Conservation (phyloP, 1,140 invertebrate species). For the Drosophila triauraria region DNA sequence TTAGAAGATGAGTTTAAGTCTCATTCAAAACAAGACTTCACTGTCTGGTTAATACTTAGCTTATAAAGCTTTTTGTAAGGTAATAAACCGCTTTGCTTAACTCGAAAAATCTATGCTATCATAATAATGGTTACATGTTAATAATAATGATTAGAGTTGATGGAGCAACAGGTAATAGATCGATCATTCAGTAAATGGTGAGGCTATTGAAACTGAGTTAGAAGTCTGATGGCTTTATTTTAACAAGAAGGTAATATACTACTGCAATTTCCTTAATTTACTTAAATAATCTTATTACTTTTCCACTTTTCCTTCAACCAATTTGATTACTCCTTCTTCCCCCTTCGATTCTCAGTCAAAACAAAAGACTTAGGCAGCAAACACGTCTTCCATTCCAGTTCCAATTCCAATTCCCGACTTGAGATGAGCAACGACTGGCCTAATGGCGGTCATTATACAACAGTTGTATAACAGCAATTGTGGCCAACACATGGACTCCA, state of each 20-base stretch:
- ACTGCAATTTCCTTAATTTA: background rate
- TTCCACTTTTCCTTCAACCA: background rate
- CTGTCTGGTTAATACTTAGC: background rate
- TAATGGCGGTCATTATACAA: constrained; percentile 66
- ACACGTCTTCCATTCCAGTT: constrained; percentile 16
- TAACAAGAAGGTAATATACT: background rate
- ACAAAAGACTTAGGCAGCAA: constrained; percentile 47
- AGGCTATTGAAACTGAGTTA: background rate
- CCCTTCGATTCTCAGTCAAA: background rate
- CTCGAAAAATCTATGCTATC: background rate
- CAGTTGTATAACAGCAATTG: constrained; percentile 67
- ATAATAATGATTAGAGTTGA: constrained; percentile 22
- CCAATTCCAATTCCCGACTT: constrained; percentile 19
- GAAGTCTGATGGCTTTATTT: constrained; percentile 4
- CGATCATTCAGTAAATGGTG: background rate
- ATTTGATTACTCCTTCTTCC: background rate
- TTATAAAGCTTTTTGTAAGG: background rate
- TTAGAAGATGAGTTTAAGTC: background rate
- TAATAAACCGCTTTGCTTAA: background rate
- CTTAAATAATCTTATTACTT: background rate
- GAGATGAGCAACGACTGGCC: constrained; percentile 26
- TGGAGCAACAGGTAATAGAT: background rate
- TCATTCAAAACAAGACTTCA: background rate
- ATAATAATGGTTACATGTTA: constrained; percentile 6
- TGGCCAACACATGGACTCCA: constrained; percentile 25